Evolutionary conservation across 2,888 invertebrate genomes (phyloP), one percentile per base, ranked within the genome.

Genomic region (Epirrhoe tristata): DNA sequence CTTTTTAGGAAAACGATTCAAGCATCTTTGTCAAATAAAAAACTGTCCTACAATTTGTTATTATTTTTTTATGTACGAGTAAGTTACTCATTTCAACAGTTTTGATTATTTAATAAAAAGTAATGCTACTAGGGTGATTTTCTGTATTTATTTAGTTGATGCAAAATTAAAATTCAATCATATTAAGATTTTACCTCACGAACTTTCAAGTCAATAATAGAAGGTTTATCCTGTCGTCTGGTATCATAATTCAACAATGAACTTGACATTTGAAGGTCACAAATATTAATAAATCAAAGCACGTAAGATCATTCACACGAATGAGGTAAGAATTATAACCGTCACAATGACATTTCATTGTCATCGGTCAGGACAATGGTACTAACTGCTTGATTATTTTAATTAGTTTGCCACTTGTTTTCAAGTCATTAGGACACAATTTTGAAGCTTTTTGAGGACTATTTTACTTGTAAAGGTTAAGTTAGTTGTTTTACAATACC

Each of bases 321-420:
- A 76, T 86, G 86, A 85, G 85, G 86, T 87, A 88, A 89, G 87
- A 86, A 84, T 83, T 89, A 86, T 87, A 85, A 83, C 79, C 77
- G 80, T 72, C 79, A 80, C 82, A 83, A 84, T 86, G 85, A 84
- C 83, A 83, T 75, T 75, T 77, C 81, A 84, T 83, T 87, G 84
- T 82, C 81, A 79, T 56, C 53, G 55, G 24, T 57, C 46, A n/a
- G 24, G 64, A 68, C 68, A 64, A 68, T 68, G 61, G 68, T 60
- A 58, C 51, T 59, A 72, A 69, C 73, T 72, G 72, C 63, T 73
- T 72, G 70, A 70, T 67, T 74, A 74, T 74, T 73, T 73, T 73
- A 73, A 74, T 73, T 68, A 71, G 71, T 59, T 65, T 71, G 71
- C 65, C 67, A 64, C 59, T 66, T 62, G 62, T 58, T 66, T 72